Base-by-base conservation (phyloP, 2,888 invertebrate genomes). In the Neocrepidodera transversa region DNA sequence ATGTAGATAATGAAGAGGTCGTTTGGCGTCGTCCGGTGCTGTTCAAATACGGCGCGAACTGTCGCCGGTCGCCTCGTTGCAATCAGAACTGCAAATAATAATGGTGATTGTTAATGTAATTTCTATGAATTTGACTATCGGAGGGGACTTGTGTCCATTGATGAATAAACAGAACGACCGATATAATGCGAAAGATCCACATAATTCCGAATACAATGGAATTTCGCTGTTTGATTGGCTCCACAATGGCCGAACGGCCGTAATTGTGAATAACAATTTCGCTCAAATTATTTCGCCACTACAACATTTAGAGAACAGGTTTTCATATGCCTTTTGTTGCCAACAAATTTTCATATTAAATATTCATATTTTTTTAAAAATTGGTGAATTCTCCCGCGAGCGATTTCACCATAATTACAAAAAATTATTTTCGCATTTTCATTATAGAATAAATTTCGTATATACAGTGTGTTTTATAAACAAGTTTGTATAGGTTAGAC, bases 61-160 rank as follows among this genome's bases (percentile, higher is more conserved):
- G 54, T 43, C 23, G 32, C 51, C 35, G 59, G 64, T 65, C 57
- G 72, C 76, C 51, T 23, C 60, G 64, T 65, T 58, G 72, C 76
- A 79, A 79, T 78, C 78, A 78, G 73, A 75, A 77, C 68, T 71
- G 74, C 76, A 79, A 78, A 78, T 77, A 78, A 76, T 77, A 77
- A 76, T 78, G 75, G 56, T 77, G 78, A 79, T 78, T 79, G 78
- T 75, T 79, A 78, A 79, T 77, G 76, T 72, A 78, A 79, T 79
- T 79, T 78, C 77, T 76, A 76, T 76, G 76, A 78, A 78, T 79
- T 77, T 76, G 77, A 74, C 75, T 77, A 74, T 76, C 74, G 73
- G 71, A 75, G 73, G 72, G 74, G 67, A 66, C 67, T 66, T 64
- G 64, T 68, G 73, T 70, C 72, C 73, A 72, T 72, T 71, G 69